Base-by-base conservation (phyloP, 2,113 vertebrate species). In the Heterochromis multidens region DNA sequence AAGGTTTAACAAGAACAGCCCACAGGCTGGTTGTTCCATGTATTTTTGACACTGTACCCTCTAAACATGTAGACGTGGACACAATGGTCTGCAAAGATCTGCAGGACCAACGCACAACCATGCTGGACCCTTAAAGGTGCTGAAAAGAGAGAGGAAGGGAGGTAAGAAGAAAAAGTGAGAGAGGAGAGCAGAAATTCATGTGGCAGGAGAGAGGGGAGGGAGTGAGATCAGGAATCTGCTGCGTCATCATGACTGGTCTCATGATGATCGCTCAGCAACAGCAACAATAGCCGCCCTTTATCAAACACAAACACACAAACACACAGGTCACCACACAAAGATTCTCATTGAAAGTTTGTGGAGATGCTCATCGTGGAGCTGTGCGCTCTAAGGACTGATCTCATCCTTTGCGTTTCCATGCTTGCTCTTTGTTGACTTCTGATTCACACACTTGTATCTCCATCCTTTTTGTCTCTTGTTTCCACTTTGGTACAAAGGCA, bases 191-290 rank as follows among this genome's bases (percentile, higher is more conserved):
- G 84, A 89, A 82, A 89, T 59, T 14, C 88, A 81, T n/a, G 7
- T 40, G 72, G 65, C 52, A 84, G 86, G 52, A 35, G 59, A 16
- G 65, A 13, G 59, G 81, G 12, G 70, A 83, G 85, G 54, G 84
- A 67, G 85, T 43, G 86, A 91, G 85, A 88, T 87, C 40, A 80
- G 85, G 92, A 94, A 95, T 94, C 92, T 94, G 94, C 95, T 93
- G 94, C 94, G 90, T 95, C 95, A 95, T 95, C 92, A 82, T 95
- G 94, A 95, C 94, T 91, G 88, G 89, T 94, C 93, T 87, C 92
- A 92, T 93, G 93, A 94, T 92, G 91, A 93, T 94, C 87, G 72
- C 92, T 92, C 90, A 88, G 93, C 91, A 84, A 89, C 88, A 83
- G 83, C 87, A 93, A 95, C 94, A 95, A 95, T 94, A 94, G 93